Percentiles rank a stretch among this genome's conserved stretches.
Conservation (phyloP, 2,113 vertebrate species). For the Rattus norvegicus region GRCr8 NC_086021.1:132135001-132135500, state of each 20-base stretch:
- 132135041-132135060: constrained; percentile 69
- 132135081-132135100: constrained; percentile 66
- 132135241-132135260: constrained; percentile 78
- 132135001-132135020: constrained; percentile 31
- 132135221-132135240: constrained; percentile 78
- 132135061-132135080: constrained; percentile 71
- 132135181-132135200: constrained; percentile 79
- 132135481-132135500: constrained; percentile 32
- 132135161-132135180: constrained; percentile 79
- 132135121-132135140: constrained; percentile 80
- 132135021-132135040: constrained; percentile 63
- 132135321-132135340: constrained; percentile 78
- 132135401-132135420: constrained; percentile 8
- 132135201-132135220: constrained; percentile 80
- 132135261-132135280: constrained; percentile 82
- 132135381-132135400: constrained; percentile 56
- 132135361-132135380: constrained; percentile 72
- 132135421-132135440: constrained; percentile 51
- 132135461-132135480: constrained; percentile 31
- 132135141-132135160: constrained; percentile 55
- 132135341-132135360: constrained; percentile 77
- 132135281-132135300: constrained; percentile 82
- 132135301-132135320: constrained; percentile 81
- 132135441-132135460: constrained; percentile 12
- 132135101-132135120: constrained; percentile 76